Base-by-base conservation (phyloP, 1,140 invertebrate species). In the Drosophila repletoides region DNA sequence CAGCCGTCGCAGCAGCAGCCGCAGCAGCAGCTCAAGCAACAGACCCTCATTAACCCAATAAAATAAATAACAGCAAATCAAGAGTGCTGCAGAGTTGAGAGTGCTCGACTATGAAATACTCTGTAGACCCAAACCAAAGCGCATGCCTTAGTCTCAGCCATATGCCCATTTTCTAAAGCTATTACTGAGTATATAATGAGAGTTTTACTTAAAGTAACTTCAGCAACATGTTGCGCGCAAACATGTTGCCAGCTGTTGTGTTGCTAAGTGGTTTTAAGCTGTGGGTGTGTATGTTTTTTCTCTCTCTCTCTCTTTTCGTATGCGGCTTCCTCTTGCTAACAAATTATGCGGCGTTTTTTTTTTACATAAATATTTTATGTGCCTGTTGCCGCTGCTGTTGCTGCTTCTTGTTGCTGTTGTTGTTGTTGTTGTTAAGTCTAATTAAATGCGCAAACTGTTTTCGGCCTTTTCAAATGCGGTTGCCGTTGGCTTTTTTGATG, bases 271-370 rank as follows among this genome's bases (percentile, higher is more conserved):
- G 61, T 76, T 60, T 41, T 17, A 17, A 63, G 28, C 48, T 46
- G 40, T 36, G 40, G 10, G 41, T 31, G n/a, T 56, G 17, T 3
- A 12, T 17, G 14, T 9, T 19, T 7, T 10, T 19, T 14, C 34
- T 29, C 17, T 9, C 17, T 24, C 28, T 2, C n/a, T 34, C 5
- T 9, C 22, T 19, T 61, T 21, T 31, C 48, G 55, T 60, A 58
- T 63, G 75, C 49, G 58, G 52, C 60, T 77, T 72, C 14, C 49
- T 64, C 40, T 76, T 74, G 67, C 72, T 41, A 61, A 75, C 75
- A 84, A 84, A 86, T 86, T 86, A 86, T 79, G 74, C 73, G 71
- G 58, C 55, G 64, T 64, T 64, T 55, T 71, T n/a, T 66, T 76
- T 66, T 66, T 45, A 66, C 63, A 66, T 68, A 79, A 52, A 75